Percentiles rank a stretch among this genome's conserved stretches.
These are phyloP conservation scores for Myotis brandtii DNA, from an alignment of 2,113 vertebrate species.

Conservation along the genomic window DNA sequence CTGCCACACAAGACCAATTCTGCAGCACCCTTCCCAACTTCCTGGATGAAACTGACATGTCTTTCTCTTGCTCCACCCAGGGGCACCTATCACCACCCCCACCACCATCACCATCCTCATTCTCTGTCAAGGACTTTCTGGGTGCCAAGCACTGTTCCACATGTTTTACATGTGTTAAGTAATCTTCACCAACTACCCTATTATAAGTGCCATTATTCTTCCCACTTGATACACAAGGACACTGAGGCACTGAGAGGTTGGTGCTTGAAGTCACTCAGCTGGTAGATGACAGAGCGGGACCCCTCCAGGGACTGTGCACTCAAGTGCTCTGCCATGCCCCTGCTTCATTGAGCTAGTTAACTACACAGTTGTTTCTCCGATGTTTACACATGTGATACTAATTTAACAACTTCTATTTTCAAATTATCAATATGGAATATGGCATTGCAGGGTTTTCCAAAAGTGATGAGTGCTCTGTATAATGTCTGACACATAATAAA, in stretches of 20 bases:
- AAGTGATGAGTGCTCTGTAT: conserved; percentile 20
- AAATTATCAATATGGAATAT: neutral
- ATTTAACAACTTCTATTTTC: conserved; percentile 41
- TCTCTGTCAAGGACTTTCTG: neutral
- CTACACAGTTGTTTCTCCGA: neutral
- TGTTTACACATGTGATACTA: conserved; percentile 9
- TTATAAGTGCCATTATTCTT: neutral
- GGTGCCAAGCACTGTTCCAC: neutral
- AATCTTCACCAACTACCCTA: neutral
- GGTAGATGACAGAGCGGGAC: neutral
- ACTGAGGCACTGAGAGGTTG: neutral
- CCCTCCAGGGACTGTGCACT: neutral
- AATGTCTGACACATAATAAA: neutral
- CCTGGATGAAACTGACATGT: neutral
- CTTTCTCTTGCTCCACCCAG: accelerated
- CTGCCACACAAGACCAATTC: neutral
- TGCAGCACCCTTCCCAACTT: neutral
- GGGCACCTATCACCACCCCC: neutral
- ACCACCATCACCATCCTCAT: neutral
- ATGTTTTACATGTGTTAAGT: neutral
- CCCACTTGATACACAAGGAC: neutral
- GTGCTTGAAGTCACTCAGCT: neutral
- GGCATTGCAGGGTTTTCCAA: neutral
- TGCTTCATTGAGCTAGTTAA: neutral
- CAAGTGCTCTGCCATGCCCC: neutral